Percentiles rank a stretch among this genome's conserved stretches.
These are phyloP conservation scores for Siniperca chuatsi DNA, from an alignment of 2,113 vertebrate genomes.

Conservation along the genomic window DNA sequence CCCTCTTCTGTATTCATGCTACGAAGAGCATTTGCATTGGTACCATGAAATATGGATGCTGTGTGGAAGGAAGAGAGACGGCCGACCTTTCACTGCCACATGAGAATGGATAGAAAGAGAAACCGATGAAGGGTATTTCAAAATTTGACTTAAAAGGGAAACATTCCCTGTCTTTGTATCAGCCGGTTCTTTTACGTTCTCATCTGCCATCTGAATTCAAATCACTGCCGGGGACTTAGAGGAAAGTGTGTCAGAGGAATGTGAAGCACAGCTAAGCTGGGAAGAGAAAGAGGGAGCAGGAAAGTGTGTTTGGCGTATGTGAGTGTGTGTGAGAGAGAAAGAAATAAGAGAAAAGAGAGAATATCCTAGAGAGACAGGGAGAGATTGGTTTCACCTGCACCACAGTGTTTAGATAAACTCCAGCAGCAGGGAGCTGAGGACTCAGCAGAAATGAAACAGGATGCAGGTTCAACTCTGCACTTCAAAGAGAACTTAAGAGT, in stretches of 20 bases:
- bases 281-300: not conserved
- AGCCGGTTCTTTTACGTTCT: constrained; percentile 17
- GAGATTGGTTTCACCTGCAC: constrained; percentile 72
- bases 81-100: constrained; percentile 61
- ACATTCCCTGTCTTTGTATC: constrained; percentile 32
- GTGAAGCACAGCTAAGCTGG: constrained; percentile 31
- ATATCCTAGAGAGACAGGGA: constrained; percentile 37
- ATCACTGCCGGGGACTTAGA: constrained; percentile 22
- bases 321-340: constrained; percentile 6
- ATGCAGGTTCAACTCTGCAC: constrained; percentile 56
- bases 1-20: constrained; percentile 52
- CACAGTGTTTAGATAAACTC: constrained; percentile 66
- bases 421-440: constrained; percentile 57
- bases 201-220: constrained; percentile 56
- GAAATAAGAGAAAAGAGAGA: constrained; percentile 18
- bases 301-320: not conserved
- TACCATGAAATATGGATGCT: constrained; percentile 75
- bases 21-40: constrained; percentile 58
- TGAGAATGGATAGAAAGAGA: constrained; percentile 33
- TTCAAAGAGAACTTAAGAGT: constrained; percentile 58
- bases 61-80: constrained; percentile 36
- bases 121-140: constrained; percentile 24
- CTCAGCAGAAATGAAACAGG: constrained; percentile 69
- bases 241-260: constrained; percentile 46
- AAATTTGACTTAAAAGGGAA: constrained; percentile 31